Evolutionary conservation across 2,113 vertebrate species (phyloP).

Genomic region (Pedionomus torquatus): DNA sequence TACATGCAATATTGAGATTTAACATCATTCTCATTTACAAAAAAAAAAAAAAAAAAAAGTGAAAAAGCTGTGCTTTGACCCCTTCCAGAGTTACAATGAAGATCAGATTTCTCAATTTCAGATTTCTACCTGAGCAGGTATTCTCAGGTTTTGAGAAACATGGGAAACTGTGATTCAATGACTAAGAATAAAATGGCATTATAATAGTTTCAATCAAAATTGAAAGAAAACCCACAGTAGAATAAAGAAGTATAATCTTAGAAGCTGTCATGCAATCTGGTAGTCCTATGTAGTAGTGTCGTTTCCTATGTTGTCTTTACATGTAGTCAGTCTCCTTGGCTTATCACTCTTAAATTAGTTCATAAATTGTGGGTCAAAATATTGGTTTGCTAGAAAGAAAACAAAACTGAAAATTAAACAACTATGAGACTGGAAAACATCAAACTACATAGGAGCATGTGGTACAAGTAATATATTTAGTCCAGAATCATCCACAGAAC

Average conservation of each 20-base stretch:
- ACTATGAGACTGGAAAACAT: background rate
- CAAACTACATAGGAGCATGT: background rate
- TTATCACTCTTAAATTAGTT: background rate
- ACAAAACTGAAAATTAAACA: background rate
- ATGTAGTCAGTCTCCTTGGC: background rate
- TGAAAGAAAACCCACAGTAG: background rate
- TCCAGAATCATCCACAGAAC: background rate
- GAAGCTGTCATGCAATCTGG: background rate
- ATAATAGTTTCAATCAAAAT: background rate
- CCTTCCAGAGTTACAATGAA: background rate
- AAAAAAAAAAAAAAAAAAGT: background rate
- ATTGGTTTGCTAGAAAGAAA: background rate
- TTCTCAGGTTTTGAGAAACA: background rate
- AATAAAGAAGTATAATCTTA: background rate
- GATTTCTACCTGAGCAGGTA: too few species aligned
- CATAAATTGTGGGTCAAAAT: background rate
- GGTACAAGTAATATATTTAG: background rate
- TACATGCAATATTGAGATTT: background rate
- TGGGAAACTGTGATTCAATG: background rate
- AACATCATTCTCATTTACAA: background rate
- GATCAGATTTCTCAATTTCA: background rate
- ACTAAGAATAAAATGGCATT: background rate
- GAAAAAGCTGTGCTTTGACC: background rate
- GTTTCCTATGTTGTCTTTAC: background rate
- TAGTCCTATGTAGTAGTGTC: background rate